phyloP scores from a whole-genome alignment of 2,113 vertebrate genomes.

The Mormyrus iriodes region DNA sequence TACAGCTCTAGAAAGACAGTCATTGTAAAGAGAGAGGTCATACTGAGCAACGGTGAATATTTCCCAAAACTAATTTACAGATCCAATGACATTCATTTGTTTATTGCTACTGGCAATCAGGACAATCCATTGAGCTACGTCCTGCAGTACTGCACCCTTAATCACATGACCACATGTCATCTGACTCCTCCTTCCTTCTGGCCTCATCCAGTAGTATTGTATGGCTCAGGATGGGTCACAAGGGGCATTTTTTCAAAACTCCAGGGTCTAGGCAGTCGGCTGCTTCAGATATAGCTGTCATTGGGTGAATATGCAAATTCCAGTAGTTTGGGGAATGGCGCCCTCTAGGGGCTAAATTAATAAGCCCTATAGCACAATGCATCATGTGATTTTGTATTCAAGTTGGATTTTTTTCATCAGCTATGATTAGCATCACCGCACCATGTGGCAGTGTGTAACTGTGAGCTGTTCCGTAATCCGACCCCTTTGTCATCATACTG shows the following conservation, averaged over 20 bases:
- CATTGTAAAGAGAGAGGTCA: background rate
- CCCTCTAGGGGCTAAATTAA: background rate
- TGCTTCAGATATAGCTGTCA: background rate
- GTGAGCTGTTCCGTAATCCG: background rate
- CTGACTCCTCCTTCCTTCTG: background rate
- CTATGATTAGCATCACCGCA: background rate
- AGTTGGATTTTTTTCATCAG: background rate
- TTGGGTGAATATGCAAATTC: background rate
- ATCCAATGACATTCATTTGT: background rate
- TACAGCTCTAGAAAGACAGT: background rate
- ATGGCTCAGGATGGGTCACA: background rate
- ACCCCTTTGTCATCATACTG: background rate
- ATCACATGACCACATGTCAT: background rate
- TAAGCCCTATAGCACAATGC: background rate
- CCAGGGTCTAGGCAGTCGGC: background rate
- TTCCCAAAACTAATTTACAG: background rate
- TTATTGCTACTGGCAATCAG: background rate
- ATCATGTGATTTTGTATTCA: background rate
- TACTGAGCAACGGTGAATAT: background rate
- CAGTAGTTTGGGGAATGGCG: background rate
- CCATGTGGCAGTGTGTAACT: background rate
- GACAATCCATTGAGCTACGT: background rate
- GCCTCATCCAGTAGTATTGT: background rate
- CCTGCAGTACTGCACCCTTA: background rate
- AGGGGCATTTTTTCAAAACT: background rate